Percentiles rank a stretch among this genome's conserved stretches.
phyloP scores from a whole-genome alignment of 2,113 vertebrate genomes.

The Casuarius casuarius region DNA sequence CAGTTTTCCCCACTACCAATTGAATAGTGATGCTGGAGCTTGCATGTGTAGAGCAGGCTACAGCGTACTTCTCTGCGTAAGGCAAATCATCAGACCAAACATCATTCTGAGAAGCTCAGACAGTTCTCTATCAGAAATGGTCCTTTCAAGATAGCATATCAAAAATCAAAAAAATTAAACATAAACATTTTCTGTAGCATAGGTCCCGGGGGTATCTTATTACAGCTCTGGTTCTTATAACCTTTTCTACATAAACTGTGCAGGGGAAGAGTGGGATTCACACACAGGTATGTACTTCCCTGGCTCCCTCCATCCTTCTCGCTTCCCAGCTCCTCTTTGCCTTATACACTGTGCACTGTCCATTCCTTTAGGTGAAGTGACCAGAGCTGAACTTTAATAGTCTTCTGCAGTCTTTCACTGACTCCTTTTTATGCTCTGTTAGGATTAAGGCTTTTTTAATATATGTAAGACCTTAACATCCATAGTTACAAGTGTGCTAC shows the following conservation, averaged over 20 bases:
- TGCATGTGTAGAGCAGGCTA: not conserved
- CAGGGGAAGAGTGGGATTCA: not conserved
- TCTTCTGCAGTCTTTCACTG: not conserved
- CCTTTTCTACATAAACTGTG: not conserved
- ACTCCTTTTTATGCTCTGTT: not conserved
- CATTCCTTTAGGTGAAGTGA: not conserved
- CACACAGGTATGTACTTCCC: not conserved
- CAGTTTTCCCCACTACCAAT: not conserved
- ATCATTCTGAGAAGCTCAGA: not conserved
- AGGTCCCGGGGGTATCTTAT: not conserved
- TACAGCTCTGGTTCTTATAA: not conserved
- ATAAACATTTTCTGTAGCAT: not conserved
- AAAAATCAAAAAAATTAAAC: not conserved
- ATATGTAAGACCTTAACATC: not conserved
- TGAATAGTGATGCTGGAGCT: not conserved
- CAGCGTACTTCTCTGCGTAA: rapidly evolving
- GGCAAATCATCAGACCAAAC: not conserved
- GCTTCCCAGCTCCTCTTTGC: not conserved
- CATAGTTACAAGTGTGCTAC: not conserved
- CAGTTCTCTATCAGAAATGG: not conserved
- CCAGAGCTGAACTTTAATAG: not conserved
- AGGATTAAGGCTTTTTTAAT: not conserved
- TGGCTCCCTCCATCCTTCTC: not conserved
- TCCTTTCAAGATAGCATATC: not conserved
- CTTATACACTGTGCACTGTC: rapidly evolving